Base-by-base conservation (phyloP, 2,113 vertebrate genomes). In the Corythaeola cristata region DNA sequence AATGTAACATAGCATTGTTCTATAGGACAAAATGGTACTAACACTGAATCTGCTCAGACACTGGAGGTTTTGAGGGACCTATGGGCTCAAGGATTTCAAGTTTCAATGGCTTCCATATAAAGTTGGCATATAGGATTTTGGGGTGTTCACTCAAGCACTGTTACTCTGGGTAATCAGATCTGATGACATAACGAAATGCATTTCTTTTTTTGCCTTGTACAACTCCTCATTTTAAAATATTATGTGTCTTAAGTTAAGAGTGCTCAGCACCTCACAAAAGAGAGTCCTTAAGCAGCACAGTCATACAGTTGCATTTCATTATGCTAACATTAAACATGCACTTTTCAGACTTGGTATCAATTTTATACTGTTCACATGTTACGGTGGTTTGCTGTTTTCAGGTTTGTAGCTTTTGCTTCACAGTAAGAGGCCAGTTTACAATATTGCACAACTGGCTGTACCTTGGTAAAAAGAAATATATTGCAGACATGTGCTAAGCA, bases 191-290 rank as follows among this genome's bases (percentile, higher is more conserved):
- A 59, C 11, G 22, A 90, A 94, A 93, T 90, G n/a, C n/a, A 26
- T 77, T 90, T 85, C 8, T 73, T 90, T 73, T 90, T 88, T 55
- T 92, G 52, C 13, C 49, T 88, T 71, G 73, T 37, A 84, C 32
- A 74, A 41, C 37, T 89, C 27, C 39, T 77, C 19, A 45, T 35
- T 73, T 60, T 23, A 84, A 94, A 80, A 74, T 84, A 86, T 6
- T 88, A 44, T 0, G 1, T 47, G 19, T 32, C 59, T 41, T 85
- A 63, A 72, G n/a, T 33, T 74, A 49, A 79, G 55, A 86, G 68
- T 90, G 64, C 60, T 96, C 79, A 78, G 68, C 79, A 91, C 28
- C 26, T 75, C 76, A 64, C 83, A 81, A 90, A 92, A 90, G 20
- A 49, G 37, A 39, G 44, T 75, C 52, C 75, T 94, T 74, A 74